Evolutionary conservation across 2,797 vertebrate genomes (phyloP).

Genomic region (Adelosebastes latens): DNA sequence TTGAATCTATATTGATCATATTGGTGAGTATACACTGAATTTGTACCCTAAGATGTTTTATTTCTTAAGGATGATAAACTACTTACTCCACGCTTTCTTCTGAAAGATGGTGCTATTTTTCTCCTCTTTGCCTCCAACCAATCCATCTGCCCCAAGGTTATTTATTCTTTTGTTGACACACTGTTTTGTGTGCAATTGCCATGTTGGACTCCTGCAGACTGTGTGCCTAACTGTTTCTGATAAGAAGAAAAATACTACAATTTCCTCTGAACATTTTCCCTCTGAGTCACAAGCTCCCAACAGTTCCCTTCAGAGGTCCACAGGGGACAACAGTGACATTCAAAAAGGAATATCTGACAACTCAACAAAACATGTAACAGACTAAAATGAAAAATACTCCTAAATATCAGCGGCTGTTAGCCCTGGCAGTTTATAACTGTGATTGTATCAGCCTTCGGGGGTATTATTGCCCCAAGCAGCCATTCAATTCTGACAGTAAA

Average conservation of each 20-base stretch:
- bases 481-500: constrained; percentile 14
- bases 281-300: neutral
- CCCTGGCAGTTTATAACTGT: constrained; percentile 7
- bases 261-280: neutral
- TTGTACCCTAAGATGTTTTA: neutral
- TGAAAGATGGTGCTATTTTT: neutral
- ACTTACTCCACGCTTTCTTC: neutral
- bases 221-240: constrained; percentile 19
- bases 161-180: constrained; percentile 1
- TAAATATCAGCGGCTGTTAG: neutral
- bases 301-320: constrained; percentile 7
- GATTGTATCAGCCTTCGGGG: constrained; percentile 22
- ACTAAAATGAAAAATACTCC: neutral
- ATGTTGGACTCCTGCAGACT: constrained; percentile 2
- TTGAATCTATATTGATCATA: neutral
- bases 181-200: constrained; percentile 3
- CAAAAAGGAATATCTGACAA: constrained; percentile 37
- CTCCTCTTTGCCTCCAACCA: neutral
- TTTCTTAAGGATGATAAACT: neutral
- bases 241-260: neutral
- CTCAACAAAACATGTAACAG: constrained; percentile 19
- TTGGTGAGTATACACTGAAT: neutral
- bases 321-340: constrained; percentile 1
- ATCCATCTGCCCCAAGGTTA: neutral
- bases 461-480: constrained; percentile 3